A percentile compares a stretch with the other conserved stretches of the same genome.
Conservation (phyloP, 2,113 vertebrate genomes). For the Tylochromis polylepis region DNA sequence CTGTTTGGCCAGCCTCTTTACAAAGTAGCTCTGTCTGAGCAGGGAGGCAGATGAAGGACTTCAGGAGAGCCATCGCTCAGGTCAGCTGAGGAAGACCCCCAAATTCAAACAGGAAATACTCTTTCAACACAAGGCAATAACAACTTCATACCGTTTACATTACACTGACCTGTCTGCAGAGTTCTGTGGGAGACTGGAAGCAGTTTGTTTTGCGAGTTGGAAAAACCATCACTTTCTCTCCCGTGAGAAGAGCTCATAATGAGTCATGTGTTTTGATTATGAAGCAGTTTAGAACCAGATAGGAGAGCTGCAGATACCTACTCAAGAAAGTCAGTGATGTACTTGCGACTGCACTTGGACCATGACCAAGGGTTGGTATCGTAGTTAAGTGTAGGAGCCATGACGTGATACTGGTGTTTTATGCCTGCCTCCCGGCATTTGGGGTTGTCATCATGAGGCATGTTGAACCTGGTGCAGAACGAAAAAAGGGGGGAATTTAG, state of each 20-base stretch:
- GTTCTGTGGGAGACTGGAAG: not conserved
- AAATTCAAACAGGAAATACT: constrained; percentile 68
- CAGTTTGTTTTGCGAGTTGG: constrained; percentile 3
- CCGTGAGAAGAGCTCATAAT: not conserved
- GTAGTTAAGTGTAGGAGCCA: constrained; percentile 95
- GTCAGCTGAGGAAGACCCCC: constrained; percentile 47
- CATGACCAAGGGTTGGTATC: constrained; percentile 95
- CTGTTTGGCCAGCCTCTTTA: constrained; percentile 55
- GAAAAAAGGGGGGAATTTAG: not conserved
- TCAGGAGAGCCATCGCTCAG: constrained; percentile 17
- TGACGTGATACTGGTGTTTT: constrained; percentile 92
- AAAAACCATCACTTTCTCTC: not conserved
- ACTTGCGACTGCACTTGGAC: constrained; percentile 97
- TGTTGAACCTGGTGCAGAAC: constrained; percentile 84
- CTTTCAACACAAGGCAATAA: constrained; percentile 62
- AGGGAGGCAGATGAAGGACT: constrained; percentile 4
- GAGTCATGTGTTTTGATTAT: not conserved
- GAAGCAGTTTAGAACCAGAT: not conserved
- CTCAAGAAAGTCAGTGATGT: constrained; percentile 97
- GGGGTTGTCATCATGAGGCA: constrained; percentile 93
- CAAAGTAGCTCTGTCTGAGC: constrained; percentile 10
- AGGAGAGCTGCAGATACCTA: constrained; percentile 67
- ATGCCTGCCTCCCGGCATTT: constrained; percentile 90
- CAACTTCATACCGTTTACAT: constrained; percentile 61
- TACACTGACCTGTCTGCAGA: constrained; percentile 29